Conservation (phyloP, 2,113 vertebrate genomes). For the human (Homo sapiens) region DNA sequence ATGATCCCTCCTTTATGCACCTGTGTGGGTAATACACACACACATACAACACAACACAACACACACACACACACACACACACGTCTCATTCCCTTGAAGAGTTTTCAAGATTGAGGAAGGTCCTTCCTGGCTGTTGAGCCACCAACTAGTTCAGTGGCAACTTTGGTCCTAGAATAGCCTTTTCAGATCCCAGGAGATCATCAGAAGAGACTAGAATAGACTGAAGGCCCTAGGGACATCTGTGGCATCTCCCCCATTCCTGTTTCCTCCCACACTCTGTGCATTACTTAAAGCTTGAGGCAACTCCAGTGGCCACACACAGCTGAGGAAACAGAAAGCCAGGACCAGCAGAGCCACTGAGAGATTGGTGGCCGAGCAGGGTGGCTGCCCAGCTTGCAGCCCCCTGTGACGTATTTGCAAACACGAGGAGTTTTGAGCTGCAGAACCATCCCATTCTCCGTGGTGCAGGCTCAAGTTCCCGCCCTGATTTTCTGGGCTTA, state of each 20-base stretch:
- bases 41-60: background rate
- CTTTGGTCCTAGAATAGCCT: background rate
- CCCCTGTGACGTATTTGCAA: conserved; percentile 85
- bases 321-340: background rate
- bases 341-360: background rate
- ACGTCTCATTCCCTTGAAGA: background rate
- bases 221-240: background rate
- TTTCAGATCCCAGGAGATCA: background rate
- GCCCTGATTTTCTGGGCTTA: conserved; percentile 92
- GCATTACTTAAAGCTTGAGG: background rate
- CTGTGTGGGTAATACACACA: background rate
- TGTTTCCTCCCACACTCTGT: background rate
- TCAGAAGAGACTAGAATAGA: background rate
- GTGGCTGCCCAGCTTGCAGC: background rate
- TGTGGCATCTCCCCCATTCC: background rate
- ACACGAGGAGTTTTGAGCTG: conserved; percentile 89
- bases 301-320: background rate
- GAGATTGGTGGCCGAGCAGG: background rate
- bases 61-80: background rate
- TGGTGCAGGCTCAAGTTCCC: conserved; percentile 89
- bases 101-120: background rate
- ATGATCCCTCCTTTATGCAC: background rate
- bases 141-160: background rate
- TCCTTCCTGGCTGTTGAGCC: background rate
- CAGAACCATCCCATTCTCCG: conserved; percentile 90